These are phyloP conservation scores for Brachystomella parvula DNA, from an alignment of 1,140 invertebrate genomes.

Conservation along the genomic window DNA sequence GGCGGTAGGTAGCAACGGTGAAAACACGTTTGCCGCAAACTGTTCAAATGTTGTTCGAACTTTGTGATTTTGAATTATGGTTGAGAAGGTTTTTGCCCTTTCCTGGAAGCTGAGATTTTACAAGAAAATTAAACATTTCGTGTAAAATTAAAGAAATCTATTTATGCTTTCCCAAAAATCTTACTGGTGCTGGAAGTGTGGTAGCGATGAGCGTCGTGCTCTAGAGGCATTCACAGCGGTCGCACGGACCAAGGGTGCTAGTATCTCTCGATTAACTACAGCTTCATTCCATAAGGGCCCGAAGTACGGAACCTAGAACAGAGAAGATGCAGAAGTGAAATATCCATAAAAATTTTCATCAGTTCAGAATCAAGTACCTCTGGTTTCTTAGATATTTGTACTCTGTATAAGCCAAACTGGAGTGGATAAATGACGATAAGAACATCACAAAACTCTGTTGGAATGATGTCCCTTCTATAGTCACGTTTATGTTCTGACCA, in stretches of 20 bases:
- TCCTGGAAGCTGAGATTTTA: slow-evolving; percentile 74
- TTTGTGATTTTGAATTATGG: slow-evolving; percentile 80
- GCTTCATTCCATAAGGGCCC: slow-evolving; percentile 93
- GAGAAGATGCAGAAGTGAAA: slow-evolving; percentile 8
- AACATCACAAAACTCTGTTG: slow-evolving; percentile 98
- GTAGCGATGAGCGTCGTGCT: slow-evolving; percentile 75
- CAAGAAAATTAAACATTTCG: background rate
- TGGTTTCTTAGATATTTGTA: slow-evolving; percentile 73
- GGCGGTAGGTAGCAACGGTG: slow-evolving; percentile 56
- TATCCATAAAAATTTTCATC: slow-evolving; percentile 7
- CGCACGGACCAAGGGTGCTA: slow-evolving; percentile 80
- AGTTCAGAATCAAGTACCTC: slow-evolving; percentile 54
- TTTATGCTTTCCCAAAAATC: slow-evolving; percentile 37
- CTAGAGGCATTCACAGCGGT: slow-evolving; percentile 88
- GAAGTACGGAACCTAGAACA: slow-evolving; percentile 76
- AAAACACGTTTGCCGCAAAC: slow-evolving; percentile 75
- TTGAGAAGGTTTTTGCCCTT: slow-evolving; percentile 73
- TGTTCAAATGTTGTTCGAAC: slow-evolving; percentile 85
- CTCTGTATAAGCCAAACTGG: slow-evolving; percentile 66
- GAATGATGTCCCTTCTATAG: slow-evolving; percentile 92
- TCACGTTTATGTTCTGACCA: slow-evolving; percentile 96
- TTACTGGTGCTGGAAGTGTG: slow-evolving; percentile 86
- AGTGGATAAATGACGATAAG: slow-evolving; percentile 95
- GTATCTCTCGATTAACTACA: slow-evolving; percentile 69
- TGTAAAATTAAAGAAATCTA: slow-evolving; percentile 2